A percentile compares a stretch with the other conserved stretches of the same genome.
phyloP scores from a whole-genome alignment of 2,113 vertebrate genomes.

The Pantherophis guttatus region DNA sequence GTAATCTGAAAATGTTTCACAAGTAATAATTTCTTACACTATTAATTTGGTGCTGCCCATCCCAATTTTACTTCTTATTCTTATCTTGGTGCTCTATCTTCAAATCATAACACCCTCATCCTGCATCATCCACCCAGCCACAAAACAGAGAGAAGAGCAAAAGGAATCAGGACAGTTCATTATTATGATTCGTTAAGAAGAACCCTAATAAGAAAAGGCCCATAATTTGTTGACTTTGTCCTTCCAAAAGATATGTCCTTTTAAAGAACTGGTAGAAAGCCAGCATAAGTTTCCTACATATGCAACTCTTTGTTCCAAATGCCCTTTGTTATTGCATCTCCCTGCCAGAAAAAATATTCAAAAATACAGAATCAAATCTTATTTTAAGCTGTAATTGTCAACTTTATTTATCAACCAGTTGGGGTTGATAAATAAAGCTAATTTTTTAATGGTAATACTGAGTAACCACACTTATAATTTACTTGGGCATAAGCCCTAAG shows the following conservation, averaged over 20 bases:
- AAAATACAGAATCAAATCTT: neutral
- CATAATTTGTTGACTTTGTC: neutral
- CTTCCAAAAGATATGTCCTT: neutral
- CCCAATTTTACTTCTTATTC: neutral
- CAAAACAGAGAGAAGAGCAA: neutral
- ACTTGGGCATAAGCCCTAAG: neutral
- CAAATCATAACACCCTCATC: neutral
- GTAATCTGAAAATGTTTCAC: neutral
- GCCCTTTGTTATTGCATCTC: neutral
- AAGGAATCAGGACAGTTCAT: neutral
- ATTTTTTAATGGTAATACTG: neutral
- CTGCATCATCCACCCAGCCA: neutral
- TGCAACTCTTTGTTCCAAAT: neutral
- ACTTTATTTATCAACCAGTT: neutral
- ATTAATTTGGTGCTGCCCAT: neutral
- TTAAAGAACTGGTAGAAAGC: neutral
- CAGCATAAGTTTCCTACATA: neutral
- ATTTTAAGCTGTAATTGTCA: neutral
- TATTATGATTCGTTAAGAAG: neutral
- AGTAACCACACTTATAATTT: neutral
- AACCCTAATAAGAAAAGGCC: neutral
- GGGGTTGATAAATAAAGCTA: neutral
- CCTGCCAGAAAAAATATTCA: neutral
- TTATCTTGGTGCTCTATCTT: neutral
- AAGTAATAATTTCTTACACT: neutral